Evolutionary conservation across 2,113 vertebrate genomes (phyloP), one percentile per base, ranked within the genome.

Genomic region (Eurypyga helias): DNA sequence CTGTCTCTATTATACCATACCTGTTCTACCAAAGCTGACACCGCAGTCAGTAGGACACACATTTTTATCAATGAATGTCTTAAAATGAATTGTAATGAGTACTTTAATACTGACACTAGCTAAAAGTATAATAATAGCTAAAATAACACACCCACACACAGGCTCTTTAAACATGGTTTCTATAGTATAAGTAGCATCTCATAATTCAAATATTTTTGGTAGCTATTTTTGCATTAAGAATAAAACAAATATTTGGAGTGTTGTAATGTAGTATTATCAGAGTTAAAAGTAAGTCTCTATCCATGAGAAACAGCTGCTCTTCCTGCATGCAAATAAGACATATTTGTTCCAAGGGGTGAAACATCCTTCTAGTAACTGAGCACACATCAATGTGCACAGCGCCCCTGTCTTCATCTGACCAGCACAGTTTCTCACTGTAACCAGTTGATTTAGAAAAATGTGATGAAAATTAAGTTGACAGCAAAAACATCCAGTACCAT

Each of bases 381-480:
- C 3, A 4, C 41, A 43, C 21, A 41, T 24, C 41, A 33, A 5
- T 21, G 54, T 31, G 13, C 29, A n/a, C 29, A 38, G 46, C 36
- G 15, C 29, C 81, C 60, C 36, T 29, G 11, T 46, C 55, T 81
- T 80, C 41, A 45, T 78, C 24, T 7, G 48, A 60, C 43, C 33
- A 84, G 38, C 0, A 7, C 7, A 60, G 21, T 55, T 83, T 71
- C 38, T 90, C 17, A 13, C 38, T 86, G 55, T 60, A 70, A 92
- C 66, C 5, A 36, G 29, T 6, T 71, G 55, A 51, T 70, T 73
- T 73, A 88, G 79, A 86, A 94, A 88, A 83, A 78, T 33, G 18
- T 81, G 82, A 88, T 71, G 55, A 90, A 87, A 89, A 81, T 60
- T 43, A 87, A 90, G 46, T 9, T 93, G 88, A 81, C 28, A 91